Evolutionary conservation across 2,113 vertebrate species (phyloP).

Genomic region (Notothenia rossii): DNA sequence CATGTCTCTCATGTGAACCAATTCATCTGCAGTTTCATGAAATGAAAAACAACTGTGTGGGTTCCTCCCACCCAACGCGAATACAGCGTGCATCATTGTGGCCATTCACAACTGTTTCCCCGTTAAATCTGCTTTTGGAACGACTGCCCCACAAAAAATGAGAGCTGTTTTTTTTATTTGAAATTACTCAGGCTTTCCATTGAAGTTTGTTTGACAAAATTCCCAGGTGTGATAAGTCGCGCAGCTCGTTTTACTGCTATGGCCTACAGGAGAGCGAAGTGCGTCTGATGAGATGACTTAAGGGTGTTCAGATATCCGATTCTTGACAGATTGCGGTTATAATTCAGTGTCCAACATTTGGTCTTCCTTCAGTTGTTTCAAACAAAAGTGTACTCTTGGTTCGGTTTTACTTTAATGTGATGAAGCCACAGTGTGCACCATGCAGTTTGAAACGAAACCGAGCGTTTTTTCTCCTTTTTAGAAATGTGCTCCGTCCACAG

Average conservation of each 20-base stretch:
- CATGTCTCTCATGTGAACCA: constrained; percentile 42
- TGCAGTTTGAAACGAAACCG: constrained; percentile 45
- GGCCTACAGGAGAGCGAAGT: constrained; percentile 21
- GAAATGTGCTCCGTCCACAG: constrained; percentile 16
- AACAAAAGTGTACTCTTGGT: constrained; percentile 42
- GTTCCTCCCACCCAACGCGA: constrained; percentile 66
- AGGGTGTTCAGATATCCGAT: constrained; percentile 25
- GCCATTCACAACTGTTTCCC: constrained; percentile 56
- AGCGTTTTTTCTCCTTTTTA: constrained; percentile 37
- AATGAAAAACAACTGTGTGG: constrained; percentile 69
- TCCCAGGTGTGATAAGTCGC: constrained; percentile 51
- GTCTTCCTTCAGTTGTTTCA: constrained; percentile 37
- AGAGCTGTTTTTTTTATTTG: constrained; percentile 67
- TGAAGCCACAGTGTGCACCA: constrained; percentile 47
- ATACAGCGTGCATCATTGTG: constrained; percentile 34
- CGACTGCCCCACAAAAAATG: constrained; percentile 49
- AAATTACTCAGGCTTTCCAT: constrained; percentile 38
- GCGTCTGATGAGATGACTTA: constrained; percentile 29
- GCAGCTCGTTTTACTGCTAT: constrained; percentile 43
- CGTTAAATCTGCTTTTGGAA: constrained; percentile 58
- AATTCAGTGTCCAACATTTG: constrained; percentile 36
- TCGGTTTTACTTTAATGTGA: constrained; percentile 43
- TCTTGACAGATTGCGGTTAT: constrained; percentile 32
- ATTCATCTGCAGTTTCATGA: constrained; percentile 54
- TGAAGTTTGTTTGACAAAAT: constrained; percentile 48